These are phyloP conservation scores for Scolopax bukidnonensis DNA, from an alignment of 2,797 vertebrate genomes.

Conservation along the genomic window DNA sequence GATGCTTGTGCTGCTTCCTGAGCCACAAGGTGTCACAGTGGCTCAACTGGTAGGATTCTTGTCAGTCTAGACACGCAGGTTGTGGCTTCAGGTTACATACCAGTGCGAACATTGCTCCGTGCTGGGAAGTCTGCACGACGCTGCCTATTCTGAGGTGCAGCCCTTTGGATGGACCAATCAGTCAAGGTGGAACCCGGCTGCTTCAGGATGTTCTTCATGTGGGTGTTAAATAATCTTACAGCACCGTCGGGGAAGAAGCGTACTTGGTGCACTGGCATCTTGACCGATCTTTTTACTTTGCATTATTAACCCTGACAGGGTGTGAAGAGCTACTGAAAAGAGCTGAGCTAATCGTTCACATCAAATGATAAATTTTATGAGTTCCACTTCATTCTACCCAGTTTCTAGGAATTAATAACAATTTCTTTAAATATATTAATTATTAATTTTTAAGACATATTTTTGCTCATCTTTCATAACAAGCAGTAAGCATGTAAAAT, in stretches of 20 bases:
- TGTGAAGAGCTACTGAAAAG: neutral
- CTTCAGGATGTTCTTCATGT: neutral
- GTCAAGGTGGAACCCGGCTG: neutral
- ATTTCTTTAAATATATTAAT: constrained; percentile 23
- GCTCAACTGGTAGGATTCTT: constrained; percentile 43
- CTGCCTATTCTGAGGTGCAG: neutral
- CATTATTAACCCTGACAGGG: neutral
- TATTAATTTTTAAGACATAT: neutral
- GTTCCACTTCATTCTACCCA: neutral
- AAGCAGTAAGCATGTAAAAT: neutral
- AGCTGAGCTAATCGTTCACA: constrained; percentile 2
- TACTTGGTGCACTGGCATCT: neutral
- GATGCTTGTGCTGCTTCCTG: neutral
- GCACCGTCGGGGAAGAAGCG: neutral
- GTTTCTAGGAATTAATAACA: neutral
- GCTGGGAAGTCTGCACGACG: neutral
- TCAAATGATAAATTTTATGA: neutral
- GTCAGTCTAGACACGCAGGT: constrained; percentile 43
- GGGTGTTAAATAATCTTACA: constrained; percentile 19
- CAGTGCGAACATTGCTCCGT: neutral
- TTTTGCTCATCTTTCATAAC: neutral
- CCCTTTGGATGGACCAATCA: neutral
- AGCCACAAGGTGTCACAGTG: constrained; percentile 60
- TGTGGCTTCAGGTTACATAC: constrained; percentile 19
- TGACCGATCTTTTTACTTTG: neutral